Percentiles rank a stretch among this genome's conserved stretches.
Conservation (phyloP, 2,888 invertebrate species). For the Gryllus longicercus region DNA sequence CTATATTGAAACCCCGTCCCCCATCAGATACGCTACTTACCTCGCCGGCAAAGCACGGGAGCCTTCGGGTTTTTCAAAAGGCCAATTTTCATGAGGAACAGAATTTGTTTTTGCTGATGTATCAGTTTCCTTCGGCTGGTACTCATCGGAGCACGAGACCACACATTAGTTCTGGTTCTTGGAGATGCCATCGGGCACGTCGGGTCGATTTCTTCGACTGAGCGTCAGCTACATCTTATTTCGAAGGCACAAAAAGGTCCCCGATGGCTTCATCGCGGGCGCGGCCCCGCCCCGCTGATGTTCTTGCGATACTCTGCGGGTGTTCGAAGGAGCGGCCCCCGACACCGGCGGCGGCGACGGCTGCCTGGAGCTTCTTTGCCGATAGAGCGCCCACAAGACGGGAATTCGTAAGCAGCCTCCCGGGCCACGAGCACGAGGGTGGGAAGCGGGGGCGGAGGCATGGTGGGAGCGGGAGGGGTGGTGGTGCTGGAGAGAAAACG, state of each 20-base stretch:
- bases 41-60: not conserved
- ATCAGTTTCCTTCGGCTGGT: not conserved
- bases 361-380: too few relatives aligned
- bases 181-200: not conserved
- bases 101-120: conserved; percentile 17
- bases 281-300: too few relatives aligned
- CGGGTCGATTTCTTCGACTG: not conserved
- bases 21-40: conserved; percentile 2
- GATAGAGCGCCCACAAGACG: too few relatives aligned
- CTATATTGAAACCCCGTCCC: not conserved
- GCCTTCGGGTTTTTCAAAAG: not conserved
- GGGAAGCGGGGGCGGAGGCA: too few relatives aligned
- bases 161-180: conserved; percentile 11
- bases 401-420: too few relatives aligned
- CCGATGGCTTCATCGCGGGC: not conserved
- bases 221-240: not conserved
- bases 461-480: too few relatives aligned
- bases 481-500: too few relatives aligned
- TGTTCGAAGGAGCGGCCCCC: too few relatives aligned
- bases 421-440: too few relatives aligned
- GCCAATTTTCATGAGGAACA: not conserved
- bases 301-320: too few relatives aligned
- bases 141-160: not conserved
- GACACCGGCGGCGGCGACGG: too few relatives aligned
- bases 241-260: not conserved